Evolutionary conservation across 2,888 invertebrate genomes (phyloP), one percentile per base, ranked within the genome.

Genomic region (Cordylochernes scorpioides): DNA sequence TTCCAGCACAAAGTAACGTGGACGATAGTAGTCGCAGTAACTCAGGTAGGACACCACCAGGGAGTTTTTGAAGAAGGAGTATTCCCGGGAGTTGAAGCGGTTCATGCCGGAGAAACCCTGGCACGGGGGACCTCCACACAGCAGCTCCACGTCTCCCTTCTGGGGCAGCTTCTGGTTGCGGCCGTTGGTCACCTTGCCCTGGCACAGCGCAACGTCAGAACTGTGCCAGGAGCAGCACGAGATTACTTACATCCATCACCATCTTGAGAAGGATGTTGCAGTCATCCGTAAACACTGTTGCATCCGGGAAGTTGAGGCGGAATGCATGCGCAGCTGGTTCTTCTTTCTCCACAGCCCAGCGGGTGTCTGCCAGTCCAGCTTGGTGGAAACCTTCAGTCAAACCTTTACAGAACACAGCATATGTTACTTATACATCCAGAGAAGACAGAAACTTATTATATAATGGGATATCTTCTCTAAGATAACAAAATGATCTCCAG

Each of bases 61-160:
- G 0, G 78, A 78, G 50, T 75, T 78, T 53, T 75, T 78, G 47
- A 78, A 77, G 39, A 67, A 60, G 2, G 77, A 75, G 51, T 77
- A 77, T 42, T 77, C 71, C 17, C 75, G 58, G 0, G 68, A 68
- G 52, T 73, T 77, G 51, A 78, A 80, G 29, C 77, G 58, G 52
- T 80, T 80, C 75, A 78, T 77, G 19, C 74, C 74, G 25, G 73
- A 74, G 54, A 78, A 80, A 3, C 78, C 78, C 52, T 80, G 78
- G 48, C 78, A 80, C 0, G 78, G 78, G 2, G 78, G 78, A 2
- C 78, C 78, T 7, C 78, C 80, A 46, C 74, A 72, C 17, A 80
- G 52, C 33, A 80, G 51, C 45, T 80, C 75, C 1, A 80, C 75
- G 35, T 77, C 71, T 1, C 75, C 75, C 46, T 65, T 69, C 48